Evolutionary conservation across 2,797 vertebrate genomes (phyloP).

Genomic region (Chelon auratus): DNA sequence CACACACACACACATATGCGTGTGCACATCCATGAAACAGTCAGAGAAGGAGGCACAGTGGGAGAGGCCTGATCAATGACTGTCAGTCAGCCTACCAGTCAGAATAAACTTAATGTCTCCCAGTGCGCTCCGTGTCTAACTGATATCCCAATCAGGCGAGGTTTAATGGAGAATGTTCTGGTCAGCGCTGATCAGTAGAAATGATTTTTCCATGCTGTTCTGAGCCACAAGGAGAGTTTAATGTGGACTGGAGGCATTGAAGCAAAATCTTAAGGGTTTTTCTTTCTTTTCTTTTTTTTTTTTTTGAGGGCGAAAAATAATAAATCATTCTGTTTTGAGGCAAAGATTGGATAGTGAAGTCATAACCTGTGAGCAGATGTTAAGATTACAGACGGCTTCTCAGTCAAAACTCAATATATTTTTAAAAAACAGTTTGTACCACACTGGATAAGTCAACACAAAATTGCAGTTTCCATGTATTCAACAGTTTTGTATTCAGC

Average conservation of each 20-base stretch:
- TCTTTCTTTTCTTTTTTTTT: neutral
- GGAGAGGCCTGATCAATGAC: conserved; percentile 56
- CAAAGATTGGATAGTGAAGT: neutral
- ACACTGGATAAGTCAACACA: neutral
- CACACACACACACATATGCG: neutral
- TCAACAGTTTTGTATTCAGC: neutral
- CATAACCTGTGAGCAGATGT: neutral
- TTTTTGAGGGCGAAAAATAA: neutral
- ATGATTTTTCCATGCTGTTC: neutral
- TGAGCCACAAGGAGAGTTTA: neutral
- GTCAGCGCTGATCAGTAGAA: neutral
- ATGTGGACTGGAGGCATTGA: neutral
- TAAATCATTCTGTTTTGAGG: neutral
- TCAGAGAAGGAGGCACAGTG: conserved; percentile 21
- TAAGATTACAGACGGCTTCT: neutral
- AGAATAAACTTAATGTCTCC: conserved; percentile 45
- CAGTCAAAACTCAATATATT: neutral
- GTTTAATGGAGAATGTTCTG: conserved; percentile 25
- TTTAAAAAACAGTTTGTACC: neutral
- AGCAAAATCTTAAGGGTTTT: neutral
- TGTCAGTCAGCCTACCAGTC: conserved; percentile 49
- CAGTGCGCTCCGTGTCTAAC: conserved; percentile 28
- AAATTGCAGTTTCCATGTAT: neutral
- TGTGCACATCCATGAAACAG: conserved; percentile 5
- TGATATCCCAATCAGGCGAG: conserved; percentile 28